Conservation (phyloP, 2,113 vertebrate genomes). For the Heptranchias perlo region DNA sequence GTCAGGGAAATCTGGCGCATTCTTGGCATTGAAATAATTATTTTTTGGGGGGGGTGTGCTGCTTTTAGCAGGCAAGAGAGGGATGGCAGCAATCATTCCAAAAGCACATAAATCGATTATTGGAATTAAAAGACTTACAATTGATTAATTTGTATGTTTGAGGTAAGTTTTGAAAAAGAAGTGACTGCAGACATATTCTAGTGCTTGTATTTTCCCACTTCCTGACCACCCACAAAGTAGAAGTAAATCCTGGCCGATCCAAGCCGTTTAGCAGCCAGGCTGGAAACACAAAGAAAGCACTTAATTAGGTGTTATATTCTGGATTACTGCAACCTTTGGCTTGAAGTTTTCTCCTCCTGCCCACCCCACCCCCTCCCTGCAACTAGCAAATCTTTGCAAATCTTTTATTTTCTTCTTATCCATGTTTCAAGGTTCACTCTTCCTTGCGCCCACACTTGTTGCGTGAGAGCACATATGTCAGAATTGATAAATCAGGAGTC, state of each 20-base stretch:
- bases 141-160: not conserved
- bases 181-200: not conserved
- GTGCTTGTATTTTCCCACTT: not conserved
- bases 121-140: not conserved
- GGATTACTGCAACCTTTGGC: slow-evolving; percentile 19
- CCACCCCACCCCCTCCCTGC: not conserved
- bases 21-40: not conserved
- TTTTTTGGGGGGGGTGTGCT: not conserved
- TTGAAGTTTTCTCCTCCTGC: not conserved
- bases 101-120: not conserved
- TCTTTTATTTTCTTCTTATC: not conserved
- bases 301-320: slow-evolving; percentile 17
- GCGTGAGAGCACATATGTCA: not conserved
- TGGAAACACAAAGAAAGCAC: slow-evolving; percentile 25
- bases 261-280: not conserved
- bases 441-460: not conserved
- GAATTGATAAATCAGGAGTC: not conserved
- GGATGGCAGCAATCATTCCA: not conserved
- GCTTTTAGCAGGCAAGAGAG: not conserved
- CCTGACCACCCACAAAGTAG: not conserved
- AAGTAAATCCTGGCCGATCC: not conserved
- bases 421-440: not conserved
- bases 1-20: not conserved
- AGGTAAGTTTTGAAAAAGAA: no score
- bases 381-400: not conserved